A percentile compares a stretch with the other conserved stretches of the same genome.
These are phyloP conservation scores for Brachynemurus nebulosus DNA, from an alignment of 2,888 invertebrate species.

Conservation along the genomic window DNA sequence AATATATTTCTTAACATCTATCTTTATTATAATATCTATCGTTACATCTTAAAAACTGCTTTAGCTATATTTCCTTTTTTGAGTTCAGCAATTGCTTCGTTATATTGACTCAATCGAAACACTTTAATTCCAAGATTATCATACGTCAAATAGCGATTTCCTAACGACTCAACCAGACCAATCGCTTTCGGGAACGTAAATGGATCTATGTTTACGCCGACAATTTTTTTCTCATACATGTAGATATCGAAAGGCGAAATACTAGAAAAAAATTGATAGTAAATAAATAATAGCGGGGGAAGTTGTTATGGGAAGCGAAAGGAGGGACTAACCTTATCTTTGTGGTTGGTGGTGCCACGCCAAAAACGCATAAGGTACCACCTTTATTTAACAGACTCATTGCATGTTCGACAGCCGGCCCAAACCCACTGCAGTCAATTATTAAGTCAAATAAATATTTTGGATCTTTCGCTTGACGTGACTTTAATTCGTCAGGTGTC, in stretches of 20 bases:
- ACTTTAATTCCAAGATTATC: constrained; percentile 43
- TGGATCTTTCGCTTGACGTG: constrained; percentile 28
- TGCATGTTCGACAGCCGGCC: constrained; percentile 50
- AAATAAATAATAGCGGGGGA: too few species aligned
- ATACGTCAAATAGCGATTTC: constrained; percentile 45
- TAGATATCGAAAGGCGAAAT: constrained; percentile 44
- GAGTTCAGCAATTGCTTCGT: constrained; percentile 37
- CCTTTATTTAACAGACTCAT: constrained; percentile 41
- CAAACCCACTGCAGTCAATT: constrained; percentile 58
- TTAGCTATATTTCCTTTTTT: constrained; percentile 43
- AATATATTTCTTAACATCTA: too few species aligned
- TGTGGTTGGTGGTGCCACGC: constrained; percentile 43
- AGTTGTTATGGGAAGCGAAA: too few species aligned
- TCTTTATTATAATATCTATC: too few species aligned
- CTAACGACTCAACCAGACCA: constrained; percentile 47
- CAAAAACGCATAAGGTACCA: constrained; percentile 54
- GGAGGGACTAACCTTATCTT: constrained; percentile 29
- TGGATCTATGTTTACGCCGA: constrained; percentile 54
- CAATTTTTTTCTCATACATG: constrained; percentile 45
- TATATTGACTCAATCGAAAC: constrained; percentile 38
- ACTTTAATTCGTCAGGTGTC: constrained; percentile 39
- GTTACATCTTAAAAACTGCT: constrained; percentile 40
- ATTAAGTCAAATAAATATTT: constrained; percentile 43
- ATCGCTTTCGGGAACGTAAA: constrained; percentile 50
- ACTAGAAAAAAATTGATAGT: constrained; percentile 31